A percentile compares a stretch with the other conserved stretches of the same genome.
phyloP scores from a whole-genome alignment of 30 jellyfish, hydroid and myxozoan species.

The Aurelia coerulea region DNA sequence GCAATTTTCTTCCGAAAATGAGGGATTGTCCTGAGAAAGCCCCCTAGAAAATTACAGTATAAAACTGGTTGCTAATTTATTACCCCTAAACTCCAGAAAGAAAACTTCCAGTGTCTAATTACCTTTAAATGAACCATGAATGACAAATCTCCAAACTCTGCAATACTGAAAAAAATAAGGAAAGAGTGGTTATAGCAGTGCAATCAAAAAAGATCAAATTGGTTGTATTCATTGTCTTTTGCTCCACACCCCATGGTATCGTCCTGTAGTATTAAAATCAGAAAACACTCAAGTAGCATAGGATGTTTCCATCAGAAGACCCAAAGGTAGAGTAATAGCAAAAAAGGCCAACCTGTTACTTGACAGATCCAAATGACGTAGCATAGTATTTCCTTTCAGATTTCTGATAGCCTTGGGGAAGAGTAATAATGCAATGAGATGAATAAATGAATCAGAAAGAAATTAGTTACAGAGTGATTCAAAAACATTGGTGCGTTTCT shows the following conservation, averaged over 20 bases:
- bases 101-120: too few species aligned
- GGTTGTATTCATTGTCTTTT: neutral
- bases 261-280: too few species aligned
- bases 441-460: too few species aligned
- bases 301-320: neutral
- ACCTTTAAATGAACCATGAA: constrained; percentile 55
- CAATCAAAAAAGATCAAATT: neutral
- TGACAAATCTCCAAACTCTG: constrained; percentile 51
- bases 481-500: too few species aligned
- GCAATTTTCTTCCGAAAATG: too few species aligned
- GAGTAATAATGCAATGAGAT: neutral
- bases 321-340: too few species aligned
- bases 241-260: too few species aligned
- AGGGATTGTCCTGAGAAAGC: too few species aligned
- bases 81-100: too few species aligned
- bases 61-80: too few species aligned
- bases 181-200: neutral
- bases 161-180: constrained; percentile 16
- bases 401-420: constrained; percentile 13
- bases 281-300: neutral
- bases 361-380: constrained; percentile 46
- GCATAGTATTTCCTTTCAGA: neutral
- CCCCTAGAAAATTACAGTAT: too few species aligned
- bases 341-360: constrained; percentile 17
- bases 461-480: too few species aligned